Conservation (phyloP, 64 coral and sea anemone species). For the Montipora capricornis region DNA sequence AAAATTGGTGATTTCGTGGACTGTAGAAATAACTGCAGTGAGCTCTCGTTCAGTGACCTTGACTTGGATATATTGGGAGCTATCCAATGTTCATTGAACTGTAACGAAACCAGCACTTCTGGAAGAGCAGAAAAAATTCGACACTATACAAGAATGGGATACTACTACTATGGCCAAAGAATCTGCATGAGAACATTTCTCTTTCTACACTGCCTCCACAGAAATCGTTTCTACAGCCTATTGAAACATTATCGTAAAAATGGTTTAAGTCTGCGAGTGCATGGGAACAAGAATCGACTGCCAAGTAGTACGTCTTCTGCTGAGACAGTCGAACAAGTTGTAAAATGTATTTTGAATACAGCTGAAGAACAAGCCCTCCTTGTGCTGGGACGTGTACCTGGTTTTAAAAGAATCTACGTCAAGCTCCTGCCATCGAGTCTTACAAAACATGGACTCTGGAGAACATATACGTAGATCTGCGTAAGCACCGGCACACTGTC, state of each 20-base stretch:
- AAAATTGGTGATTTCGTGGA: neutral
- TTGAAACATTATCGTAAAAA: conserved; percentile 61
- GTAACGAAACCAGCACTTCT: conserved; percentile 36
- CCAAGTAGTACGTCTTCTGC: conserved; percentile 26
- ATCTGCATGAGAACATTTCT: conserved; percentile 46
- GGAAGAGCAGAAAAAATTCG: conserved; percentile 52
- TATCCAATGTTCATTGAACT: conserved; percentile 37
- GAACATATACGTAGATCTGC: too few relatives aligned
- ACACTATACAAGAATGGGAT: conserved; percentile 26
- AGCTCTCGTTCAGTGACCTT: conserved; percentile 23
- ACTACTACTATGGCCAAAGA: conserved; percentile 35
- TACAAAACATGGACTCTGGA: too few relatives aligned
- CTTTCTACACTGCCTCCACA: conserved; percentile 40
- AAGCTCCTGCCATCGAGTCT: conserved; percentile 43
- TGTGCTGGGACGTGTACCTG: conserved; percentile 66
- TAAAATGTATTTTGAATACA: conserved; percentile 55
- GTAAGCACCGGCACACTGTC: too few relatives aligned
- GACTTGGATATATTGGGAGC: conserved; percentile 44
- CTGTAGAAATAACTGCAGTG: conserved; percentile 2
- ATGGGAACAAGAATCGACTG: conserved; percentile 47
- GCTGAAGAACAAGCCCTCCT: conserved; percentile 71
- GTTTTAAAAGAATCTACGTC: conserved; percentile 63
- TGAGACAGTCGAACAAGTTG: conserved; percentile 47
- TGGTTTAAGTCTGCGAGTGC: conserved; percentile 40
- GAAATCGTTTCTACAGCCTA: conserved; percentile 44